These are phyloP conservation scores for Ammodramus savannarum DNA, from an alignment of 2,113 vertebrate genomes.

Conservation along the genomic window DNA sequence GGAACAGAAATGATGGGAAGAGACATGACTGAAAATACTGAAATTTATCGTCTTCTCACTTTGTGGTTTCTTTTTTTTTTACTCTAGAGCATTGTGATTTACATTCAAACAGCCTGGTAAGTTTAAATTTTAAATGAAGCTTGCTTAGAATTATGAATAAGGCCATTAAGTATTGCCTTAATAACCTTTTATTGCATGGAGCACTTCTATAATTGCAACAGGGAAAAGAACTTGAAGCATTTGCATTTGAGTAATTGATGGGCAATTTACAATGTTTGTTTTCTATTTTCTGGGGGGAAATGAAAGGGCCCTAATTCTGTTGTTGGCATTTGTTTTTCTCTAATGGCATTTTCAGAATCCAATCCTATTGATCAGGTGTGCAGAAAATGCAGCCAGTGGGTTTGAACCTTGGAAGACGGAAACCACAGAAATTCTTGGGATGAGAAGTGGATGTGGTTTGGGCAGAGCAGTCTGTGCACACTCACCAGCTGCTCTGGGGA, in stretches of 20 bases:
- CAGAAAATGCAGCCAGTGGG: neutral
- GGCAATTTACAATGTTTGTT: conserved; percentile 34
- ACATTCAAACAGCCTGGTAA: neutral
- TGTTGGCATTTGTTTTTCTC: conserved; percentile 16
- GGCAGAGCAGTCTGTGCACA: neutral
- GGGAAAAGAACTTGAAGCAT: conserved; percentile 12
- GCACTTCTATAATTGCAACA: conserved; percentile 23
- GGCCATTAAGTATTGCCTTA: conserved; percentile 4
- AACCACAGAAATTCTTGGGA: neutral
- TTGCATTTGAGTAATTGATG: conserved; percentile 45
- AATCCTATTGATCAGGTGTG: neutral
- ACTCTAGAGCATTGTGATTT: neutral
- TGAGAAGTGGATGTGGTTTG: neutral
- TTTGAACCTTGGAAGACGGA: neutral
- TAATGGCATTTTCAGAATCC: conserved; percentile 2
- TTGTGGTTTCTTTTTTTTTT: neutral
- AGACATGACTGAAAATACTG: conserved; percentile 3
- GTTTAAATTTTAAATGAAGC: conserved; percentile 40
- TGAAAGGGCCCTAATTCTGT: neutral
- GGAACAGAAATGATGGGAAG: conserved; percentile 19
- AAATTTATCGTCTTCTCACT: neutral
- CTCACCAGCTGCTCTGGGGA: neutral
- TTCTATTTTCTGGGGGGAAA: conserved; percentile 26
- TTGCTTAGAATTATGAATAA: conserved; percentile 23
- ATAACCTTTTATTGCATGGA: conserved; percentile 7